Conservation (phyloP, 2,888 invertebrate genomes). For the Chrysomela aeneicollis region DNA sequence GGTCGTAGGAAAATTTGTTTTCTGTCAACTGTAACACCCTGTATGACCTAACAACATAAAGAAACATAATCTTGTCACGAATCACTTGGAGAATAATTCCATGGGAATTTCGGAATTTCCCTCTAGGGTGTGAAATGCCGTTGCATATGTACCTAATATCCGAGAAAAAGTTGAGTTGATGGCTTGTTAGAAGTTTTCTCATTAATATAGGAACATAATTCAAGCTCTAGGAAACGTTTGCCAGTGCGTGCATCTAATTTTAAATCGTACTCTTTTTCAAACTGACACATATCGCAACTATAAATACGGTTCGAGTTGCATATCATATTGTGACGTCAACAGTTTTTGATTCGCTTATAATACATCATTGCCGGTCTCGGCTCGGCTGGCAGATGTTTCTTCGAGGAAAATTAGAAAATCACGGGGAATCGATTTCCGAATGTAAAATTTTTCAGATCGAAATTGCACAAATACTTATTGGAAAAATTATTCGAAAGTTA, state of each 20-base stretch:
- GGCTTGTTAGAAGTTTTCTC: background rate
- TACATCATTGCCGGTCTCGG: slow-evolving; percentile 13
- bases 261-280: slow-evolving; percentile 45
- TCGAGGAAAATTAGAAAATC: slow-evolving; percentile 3
- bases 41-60: too few species aligned
- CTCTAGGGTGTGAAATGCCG: too few species aligned
- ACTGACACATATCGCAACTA: slow-evolving; percentile 44
- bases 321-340: slow-evolving; percentile 47
- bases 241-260: slow-evolving; percentile 43
- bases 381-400: slow-evolving; percentile 15
- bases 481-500: too few species aligned
- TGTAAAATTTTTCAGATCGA: too few species aligned
- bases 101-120: too few species aligned
- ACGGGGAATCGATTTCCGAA: slow-evolving; percentile 1
- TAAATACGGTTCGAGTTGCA: slow-evolving; percentile 48
- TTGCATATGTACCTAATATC: too few species aligned
- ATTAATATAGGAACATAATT: slow-evolving; percentile 18
- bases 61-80: too few species aligned
- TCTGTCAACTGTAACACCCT: too few species aligned
- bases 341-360: slow-evolving; percentile 8
- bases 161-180: too few species aligned
- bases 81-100: too few species aligned
- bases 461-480: too few species aligned
- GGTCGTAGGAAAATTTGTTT: too few species aligned
- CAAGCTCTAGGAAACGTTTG: slow-evolving; percentile 26